These are phyloP conservation scores for Gasterosteus nipponicus DNA, from an alignment of 2,113 vertebrate species.

Conservation along the genomic window DNA sequence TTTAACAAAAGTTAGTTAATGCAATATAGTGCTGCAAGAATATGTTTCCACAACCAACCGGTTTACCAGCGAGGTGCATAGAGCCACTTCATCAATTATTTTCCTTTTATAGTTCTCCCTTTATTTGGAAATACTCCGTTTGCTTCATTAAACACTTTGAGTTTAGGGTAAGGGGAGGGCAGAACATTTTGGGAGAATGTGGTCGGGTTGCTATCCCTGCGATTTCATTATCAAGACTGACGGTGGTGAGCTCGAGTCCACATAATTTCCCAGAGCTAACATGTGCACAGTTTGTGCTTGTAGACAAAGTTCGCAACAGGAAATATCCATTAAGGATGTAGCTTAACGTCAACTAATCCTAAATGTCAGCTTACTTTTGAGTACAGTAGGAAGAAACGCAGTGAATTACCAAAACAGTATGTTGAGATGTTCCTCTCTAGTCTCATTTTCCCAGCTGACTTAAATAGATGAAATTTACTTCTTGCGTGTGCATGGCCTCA, in stretches of 20 bases:
- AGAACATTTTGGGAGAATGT: constrained; percentile 40
- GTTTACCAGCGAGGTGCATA: constrained; percentile 58
- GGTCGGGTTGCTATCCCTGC: constrained; percentile 31
- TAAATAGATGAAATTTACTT: constrained; percentile 56
- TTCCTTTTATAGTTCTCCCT: constrained; percentile 52
- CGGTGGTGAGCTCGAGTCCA: constrained; percentile 40
- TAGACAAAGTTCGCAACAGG: constrained; percentile 31
- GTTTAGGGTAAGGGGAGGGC: constrained; percentile 29
- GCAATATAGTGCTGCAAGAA: constrained; percentile 61
- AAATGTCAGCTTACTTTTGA: constrained; percentile 64
- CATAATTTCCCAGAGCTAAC: constrained; percentile 53
- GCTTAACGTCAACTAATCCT: constrained; percentile 64
- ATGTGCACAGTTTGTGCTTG: constrained; percentile 51
- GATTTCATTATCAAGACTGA: constrained; percentile 54
- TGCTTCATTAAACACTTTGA: constrained; percentile 48
- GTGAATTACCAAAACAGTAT: constrained; percentile 53
- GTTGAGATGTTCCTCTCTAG: constrained; percentile 44
- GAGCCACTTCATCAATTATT: constrained; percentile 54
- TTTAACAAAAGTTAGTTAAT: constrained; percentile 72
- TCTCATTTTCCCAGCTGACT: constrained; percentile 55
- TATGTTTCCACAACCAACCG: constrained; percentile 59
- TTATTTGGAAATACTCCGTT: constrained; percentile 64
- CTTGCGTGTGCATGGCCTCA: constrained; percentile 66
- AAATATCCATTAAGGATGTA: constrained; percentile 47
- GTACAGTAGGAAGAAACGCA: constrained; percentile 54